A percentile compares a stretch with the other conserved stretches of the same genome.
Evolutionary conservation across 2,113 vertebrate genomes (phyloP).

Genomic region (Scomber scombrus): DNA sequence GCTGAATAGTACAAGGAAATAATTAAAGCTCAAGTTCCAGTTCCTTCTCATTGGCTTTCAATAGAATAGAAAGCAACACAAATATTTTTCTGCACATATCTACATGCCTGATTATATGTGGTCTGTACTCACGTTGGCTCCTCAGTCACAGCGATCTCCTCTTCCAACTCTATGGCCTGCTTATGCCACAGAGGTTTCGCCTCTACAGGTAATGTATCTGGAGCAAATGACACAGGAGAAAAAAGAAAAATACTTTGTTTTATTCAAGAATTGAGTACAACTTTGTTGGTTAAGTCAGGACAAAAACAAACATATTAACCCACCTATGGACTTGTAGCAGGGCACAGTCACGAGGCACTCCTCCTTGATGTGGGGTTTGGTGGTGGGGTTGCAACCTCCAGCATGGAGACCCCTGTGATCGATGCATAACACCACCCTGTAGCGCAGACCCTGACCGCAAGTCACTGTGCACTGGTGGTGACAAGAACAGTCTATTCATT

Average conservation of each 20-base stretch:
- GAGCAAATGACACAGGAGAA: constrained; percentile 13
- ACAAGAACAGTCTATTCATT: constrained; percentile 3
- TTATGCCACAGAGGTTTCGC: constrained; percentile 96
- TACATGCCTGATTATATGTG: not conserved
- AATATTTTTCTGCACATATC: not conserved
- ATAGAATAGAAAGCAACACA: not conserved
- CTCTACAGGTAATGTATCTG: constrained; percentile 94
- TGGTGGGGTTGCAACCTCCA: constrained; percentile 93
- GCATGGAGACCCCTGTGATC: constrained; percentile 95
- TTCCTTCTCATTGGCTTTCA: not conserved
- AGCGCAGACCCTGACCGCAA: constrained; percentile 95
- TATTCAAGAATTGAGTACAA: not conserved
- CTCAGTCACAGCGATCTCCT: constrained; percentile 88
- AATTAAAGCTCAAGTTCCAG: not conserved
- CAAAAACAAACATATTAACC: not conserved
- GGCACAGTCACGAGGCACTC: constrained; percentile 93
- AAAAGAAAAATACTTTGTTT: not conserved
- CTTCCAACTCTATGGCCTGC: constrained; percentile 95
- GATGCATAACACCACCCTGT: constrained; percentile 96
- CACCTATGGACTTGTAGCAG: constrained; percentile 94
- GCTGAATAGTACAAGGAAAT: not conserved
- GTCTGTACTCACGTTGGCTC: constrained; percentile 92
- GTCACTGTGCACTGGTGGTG: constrained; percentile 93
- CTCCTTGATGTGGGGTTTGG: constrained; percentile 98
- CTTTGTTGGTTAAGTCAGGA: not conserved